These are phyloP conservation scores for Ammospiza nelsoni DNA, from an alignment of 2,113 vertebrate genomes.

Conservation along the genomic window DNA sequence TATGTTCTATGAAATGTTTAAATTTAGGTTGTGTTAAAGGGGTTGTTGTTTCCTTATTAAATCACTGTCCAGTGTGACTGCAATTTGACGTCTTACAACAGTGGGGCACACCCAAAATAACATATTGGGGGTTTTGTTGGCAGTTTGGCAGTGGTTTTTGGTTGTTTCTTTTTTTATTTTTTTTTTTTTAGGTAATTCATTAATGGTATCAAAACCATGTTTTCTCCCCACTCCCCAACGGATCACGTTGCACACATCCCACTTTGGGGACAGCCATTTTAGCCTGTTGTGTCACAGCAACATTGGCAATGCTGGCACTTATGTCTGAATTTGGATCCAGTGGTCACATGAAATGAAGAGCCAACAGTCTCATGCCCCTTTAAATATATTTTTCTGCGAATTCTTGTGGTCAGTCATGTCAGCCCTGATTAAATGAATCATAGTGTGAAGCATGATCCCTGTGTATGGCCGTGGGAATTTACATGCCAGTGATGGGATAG, in stretches of 20 bases:
- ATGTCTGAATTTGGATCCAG: not conserved
- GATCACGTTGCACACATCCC: not conserved
- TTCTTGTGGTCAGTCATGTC: not conserved
- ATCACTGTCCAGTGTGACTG: not conserved
- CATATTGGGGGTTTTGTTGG: too few relatives aligned
- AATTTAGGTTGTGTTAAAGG: not conserved
- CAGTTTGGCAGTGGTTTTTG: too few relatives aligned
- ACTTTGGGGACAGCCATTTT: rapidly evolving
- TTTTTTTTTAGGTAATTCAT: not conserved
- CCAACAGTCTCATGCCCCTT: not conserved
- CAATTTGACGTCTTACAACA: not conserved
- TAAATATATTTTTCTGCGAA: not conserved
- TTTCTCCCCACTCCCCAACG: not conserved
- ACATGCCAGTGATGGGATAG: rapidly evolving
- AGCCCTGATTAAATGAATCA: not conserved
- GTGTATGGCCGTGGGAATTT: not conserved
- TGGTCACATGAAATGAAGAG: not conserved
- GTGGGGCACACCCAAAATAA: not conserved
- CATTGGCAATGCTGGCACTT: not conserved
- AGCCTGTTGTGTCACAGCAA: not conserved
- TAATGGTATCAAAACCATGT: not conserved
- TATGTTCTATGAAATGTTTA: not conserved
- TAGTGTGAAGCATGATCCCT: not conserved
- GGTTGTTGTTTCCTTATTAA: not conserved
- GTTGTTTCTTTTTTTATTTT: too few relatives aligned